Percentiles rank a stretch among this genome's conserved stretches.
Conservation (phyloP, 2,888 invertebrate genomes). For the Globia sparganii region DNA sequence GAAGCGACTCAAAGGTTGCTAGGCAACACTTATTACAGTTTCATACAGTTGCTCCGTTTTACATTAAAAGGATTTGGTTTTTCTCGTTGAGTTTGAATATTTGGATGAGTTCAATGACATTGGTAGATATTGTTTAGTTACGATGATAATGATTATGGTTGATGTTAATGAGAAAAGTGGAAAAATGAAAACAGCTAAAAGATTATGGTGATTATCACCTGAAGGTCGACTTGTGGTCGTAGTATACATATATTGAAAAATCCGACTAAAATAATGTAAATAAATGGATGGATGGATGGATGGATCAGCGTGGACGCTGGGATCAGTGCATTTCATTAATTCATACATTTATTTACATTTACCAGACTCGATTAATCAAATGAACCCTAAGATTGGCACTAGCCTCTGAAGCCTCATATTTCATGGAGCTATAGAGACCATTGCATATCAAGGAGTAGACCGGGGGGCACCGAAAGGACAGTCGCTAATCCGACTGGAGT, state of each 20-base stretch:
- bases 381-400: background rate
- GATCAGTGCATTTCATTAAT: no score
- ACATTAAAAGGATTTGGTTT: constrained; percentile 41
- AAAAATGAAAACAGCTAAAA: background rate
- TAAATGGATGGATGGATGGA: background rate
- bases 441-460: background rate
- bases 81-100: constrained; percentile 31
- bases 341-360: no score
- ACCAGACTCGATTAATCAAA: background rate
- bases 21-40: constrained; percentile 44
- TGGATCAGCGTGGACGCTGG: no score
- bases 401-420: background rate
- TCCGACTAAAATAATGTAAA: background rate
- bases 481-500: no score
- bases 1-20: constrained; percentile 54
- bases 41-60: constrained; percentile 25
- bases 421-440: background rate
- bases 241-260: background rate
- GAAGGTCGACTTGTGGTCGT: background rate
- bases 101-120: background rate
- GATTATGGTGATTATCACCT: background rate
- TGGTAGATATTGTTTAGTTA: background rate
- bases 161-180: background rate
- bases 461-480: no score
- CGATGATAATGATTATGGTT: background rate